Evolutionary conservation across 1,140 invertebrate genomes (phyloP), one percentile per base, ranked within the genome.

Genomic region (Drosophila trapezifrons): DNA sequence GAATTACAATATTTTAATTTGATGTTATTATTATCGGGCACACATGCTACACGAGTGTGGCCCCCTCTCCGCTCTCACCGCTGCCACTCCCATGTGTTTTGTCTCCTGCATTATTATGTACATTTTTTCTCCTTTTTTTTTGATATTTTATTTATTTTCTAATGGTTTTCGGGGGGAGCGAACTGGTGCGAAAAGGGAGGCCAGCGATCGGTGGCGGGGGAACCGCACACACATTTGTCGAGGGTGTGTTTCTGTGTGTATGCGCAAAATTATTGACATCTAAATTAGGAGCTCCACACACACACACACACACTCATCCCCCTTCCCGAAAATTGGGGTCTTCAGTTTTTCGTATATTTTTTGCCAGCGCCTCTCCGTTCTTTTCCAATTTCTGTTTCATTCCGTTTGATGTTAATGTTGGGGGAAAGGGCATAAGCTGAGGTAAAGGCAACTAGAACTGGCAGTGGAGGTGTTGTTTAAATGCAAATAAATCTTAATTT

Each of bases 191-290:
- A 15, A 15, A 38, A n/a, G 2, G 15, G 6, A n/a, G 2, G 15
- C 2, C 13, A 27, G 7, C 27, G 27, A 29, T 15, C 25, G 25
- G 40, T 27, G 45, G 43, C 43, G n/a, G 46, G 17, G 49, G 18
- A 46, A 57, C 25, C 35, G 9, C 49, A 70, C 51, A n/a, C 47
- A 42, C 18, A 71, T 43, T 37, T 40, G 18, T 40, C 17, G 59
- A 20, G 58, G 45, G 27, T 58, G 29, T 29, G n/a, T 18, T 25
- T 9, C 63, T 70, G 77, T 64, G 52, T 78, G 62, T 63, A 15
- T 63, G 54, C 59, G 69, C 76, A 60, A 86, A 87, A 87, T 86
- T 86, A 86, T 86, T 86, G 83, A 87, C 83, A 87, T 80, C 84
- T 77, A 87, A 87, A 87, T 86, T 86, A 86, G 76, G 55, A 79